Percentiles rank a stretch among this genome's conserved stretches.
These are phyloP conservation scores for Thamnophis elegans DNA, from an alignment of 2,797 vertebrate genomes.

Conservation along the genomic window DNA sequence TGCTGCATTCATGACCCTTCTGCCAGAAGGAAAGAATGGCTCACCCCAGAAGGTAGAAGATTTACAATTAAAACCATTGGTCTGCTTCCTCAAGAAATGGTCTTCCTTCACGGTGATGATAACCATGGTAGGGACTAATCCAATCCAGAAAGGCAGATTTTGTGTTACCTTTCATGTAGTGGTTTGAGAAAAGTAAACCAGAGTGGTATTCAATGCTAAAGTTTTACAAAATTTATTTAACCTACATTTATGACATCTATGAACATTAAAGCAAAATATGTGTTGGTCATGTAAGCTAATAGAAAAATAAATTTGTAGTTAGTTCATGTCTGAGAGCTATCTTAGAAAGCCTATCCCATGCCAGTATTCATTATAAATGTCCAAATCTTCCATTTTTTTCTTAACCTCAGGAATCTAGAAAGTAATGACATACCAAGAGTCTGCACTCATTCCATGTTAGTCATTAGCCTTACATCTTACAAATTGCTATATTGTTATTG, in stretches of 20 bases:
- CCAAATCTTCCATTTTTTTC: not conserved
- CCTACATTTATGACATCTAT: not conserved
- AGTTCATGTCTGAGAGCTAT: not conserved
- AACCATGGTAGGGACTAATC: not conserved
- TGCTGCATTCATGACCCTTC: not conserved
- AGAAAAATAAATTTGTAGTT: not conserved
- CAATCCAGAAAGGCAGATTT: not conserved
- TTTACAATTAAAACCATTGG: too few species aligned
- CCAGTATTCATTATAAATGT: not conserved
- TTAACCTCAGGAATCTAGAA: not conserved
- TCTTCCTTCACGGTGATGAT: not conserved
- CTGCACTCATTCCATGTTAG: not conserved
- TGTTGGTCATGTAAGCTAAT: not conserved
- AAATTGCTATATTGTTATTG: not conserved
- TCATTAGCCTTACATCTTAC: not conserved
- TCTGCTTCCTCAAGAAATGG: not conserved
- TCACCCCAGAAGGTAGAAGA: not conserved
- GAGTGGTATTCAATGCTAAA: not conserved
- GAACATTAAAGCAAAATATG: not conserved
- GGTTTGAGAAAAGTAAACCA: not conserved
- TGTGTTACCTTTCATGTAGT: not conserved
- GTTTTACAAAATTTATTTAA: not conserved
- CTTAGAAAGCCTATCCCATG: not conserved
- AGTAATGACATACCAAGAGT: not conserved
- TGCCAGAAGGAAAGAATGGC: not conserved